Conservation (phyloP, 2,888 invertebrate species). For the Girardia tigrina region DNA sequence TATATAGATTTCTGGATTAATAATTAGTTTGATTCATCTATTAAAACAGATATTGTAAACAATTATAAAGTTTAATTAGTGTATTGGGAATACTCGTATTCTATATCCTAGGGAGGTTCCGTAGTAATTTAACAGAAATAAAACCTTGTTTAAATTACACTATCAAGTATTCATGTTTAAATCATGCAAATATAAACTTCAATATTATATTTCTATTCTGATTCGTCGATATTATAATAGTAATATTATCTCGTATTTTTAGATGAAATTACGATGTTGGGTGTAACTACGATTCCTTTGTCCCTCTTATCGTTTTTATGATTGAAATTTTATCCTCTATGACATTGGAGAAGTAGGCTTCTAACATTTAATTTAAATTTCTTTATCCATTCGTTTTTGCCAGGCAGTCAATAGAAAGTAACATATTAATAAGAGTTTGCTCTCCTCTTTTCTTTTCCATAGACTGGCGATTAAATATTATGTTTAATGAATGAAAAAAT, state of each 20-base stretch:
- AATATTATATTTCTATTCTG: background rate
- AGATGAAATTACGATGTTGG: constrained; percentile 23
- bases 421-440: too few species aligned
- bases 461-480: background rate
- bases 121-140: background rate
- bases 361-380: constrained; percentile 8
- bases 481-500: background rate
- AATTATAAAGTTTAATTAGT: constrained; percentile 3
- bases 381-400: constrained; percentile 17
- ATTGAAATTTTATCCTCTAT: constrained; percentile 23
- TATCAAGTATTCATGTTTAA: constrained; percentile 12
- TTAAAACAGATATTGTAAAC: constrained; percentile 10
- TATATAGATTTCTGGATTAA: constrained; percentile 6
- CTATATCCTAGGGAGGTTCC: background rate
- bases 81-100: constrained; percentile 12
- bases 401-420: background rate
- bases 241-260: constrained; percentile 20
- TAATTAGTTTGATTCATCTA: constrained; percentile 6
- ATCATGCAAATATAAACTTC: constrained; percentile 19
- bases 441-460: background rate
- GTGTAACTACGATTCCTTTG: constrained; percentile 23
- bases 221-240: constrained; percentile 17
- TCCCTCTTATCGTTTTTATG: constrained; percentile 23
- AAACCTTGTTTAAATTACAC: constrained; percentile 23
- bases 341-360: constrained; percentile 23